Conservation (phyloP, 2,113 vertebrate genomes). For the Catharus minimus region DNA sequence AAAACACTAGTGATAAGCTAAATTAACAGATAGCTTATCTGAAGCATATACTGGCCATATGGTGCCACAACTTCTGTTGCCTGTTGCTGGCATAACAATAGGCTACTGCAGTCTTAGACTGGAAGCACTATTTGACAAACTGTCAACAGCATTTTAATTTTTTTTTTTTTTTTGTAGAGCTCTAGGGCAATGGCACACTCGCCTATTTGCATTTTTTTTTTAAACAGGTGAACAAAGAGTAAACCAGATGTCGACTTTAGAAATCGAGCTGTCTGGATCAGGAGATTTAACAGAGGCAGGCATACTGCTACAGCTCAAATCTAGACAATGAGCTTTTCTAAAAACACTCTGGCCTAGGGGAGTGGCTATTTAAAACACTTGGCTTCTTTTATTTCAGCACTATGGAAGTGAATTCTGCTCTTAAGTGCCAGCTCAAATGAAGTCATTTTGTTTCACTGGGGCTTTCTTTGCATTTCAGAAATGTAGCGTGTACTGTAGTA, state of each 20-base stretch:
- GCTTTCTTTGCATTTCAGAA: conserved; percentile 71
- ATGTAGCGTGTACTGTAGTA: conserved; percentile 28
- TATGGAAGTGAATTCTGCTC: conserved; percentile 79
- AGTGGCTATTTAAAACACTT: conserved; percentile 88
- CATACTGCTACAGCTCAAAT: conserved; percentile 71
- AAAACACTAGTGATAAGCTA: conserved; percentile 85
- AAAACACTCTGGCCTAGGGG: conserved; percentile 78
- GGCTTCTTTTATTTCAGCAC: conserved; percentile 87
- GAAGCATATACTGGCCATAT: conserved; percentile 95
- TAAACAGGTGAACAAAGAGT: conserved; percentile 83
- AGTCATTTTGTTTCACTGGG: conserved; percentile 77
- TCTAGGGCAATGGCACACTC: conserved; percentile 75
- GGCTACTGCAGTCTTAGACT: conserved; percentile 80
- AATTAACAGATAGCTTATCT: conserved; percentile 88
- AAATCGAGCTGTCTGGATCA: conserved; percentile 75
- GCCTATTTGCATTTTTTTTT: conserved; percentile 82
- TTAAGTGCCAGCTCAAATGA: conserved; percentile 81
- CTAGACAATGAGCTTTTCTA: conserved; percentile 85
- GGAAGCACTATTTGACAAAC: conserved; percentile 82
- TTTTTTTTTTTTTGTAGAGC: conserved; percentile 16
- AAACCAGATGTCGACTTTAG: conserved; percentile 87
- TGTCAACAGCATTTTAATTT: conserved; percentile 76
- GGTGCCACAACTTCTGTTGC: conserved; percentile 89
- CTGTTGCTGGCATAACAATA: conserved; percentile 95
- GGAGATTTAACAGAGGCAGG: conserved; percentile 73